Conservation (phyloP, 2,888 invertebrate species). For the Allophyes oxyacanthae region DNA sequence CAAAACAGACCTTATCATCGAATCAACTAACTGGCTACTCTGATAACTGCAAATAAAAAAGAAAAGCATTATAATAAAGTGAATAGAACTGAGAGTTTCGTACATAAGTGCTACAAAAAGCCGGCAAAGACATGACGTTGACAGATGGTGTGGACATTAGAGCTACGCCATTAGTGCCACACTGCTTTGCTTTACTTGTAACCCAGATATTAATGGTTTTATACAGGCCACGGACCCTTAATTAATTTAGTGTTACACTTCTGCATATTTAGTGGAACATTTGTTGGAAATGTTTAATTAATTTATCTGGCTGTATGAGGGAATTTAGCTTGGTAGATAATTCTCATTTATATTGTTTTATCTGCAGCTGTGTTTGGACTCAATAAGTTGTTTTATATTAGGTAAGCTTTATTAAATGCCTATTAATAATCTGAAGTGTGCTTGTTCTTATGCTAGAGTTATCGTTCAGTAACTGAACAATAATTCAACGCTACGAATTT, state of each 20-base stretch:
- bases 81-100: conserved; percentile 61
- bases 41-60: conserved; percentile 50
- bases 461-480: no score
- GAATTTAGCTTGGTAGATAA: background rate
- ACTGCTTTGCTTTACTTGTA: conserved; percentile 73
- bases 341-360: background rate
- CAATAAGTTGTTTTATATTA: no score
- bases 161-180: conserved; percentile 75
- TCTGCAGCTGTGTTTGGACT: no score
- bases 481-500: no score
- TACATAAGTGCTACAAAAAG: conserved; percentile 81
- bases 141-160: conserved; percentile 83
- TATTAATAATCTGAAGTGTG: no score
- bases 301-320: conserved; percentile 17
- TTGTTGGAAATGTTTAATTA: conserved; percentile 36
- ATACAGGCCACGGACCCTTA: conserved; percentile 39
- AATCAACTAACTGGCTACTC: conserved; percentile 23
- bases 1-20: no score
- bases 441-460: no score
- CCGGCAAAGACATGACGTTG: conserved; percentile 77
- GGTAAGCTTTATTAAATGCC: no score
- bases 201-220: conserved; percentile 73
- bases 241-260: conserved; percentile 58
- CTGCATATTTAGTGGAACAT: conserved; percentile 45
- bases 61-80: conserved; percentile 65